phyloP scores from a whole-genome alignment of 2,113 vertebrate species.

The Phalacrocorax brasilianus region DNA sequence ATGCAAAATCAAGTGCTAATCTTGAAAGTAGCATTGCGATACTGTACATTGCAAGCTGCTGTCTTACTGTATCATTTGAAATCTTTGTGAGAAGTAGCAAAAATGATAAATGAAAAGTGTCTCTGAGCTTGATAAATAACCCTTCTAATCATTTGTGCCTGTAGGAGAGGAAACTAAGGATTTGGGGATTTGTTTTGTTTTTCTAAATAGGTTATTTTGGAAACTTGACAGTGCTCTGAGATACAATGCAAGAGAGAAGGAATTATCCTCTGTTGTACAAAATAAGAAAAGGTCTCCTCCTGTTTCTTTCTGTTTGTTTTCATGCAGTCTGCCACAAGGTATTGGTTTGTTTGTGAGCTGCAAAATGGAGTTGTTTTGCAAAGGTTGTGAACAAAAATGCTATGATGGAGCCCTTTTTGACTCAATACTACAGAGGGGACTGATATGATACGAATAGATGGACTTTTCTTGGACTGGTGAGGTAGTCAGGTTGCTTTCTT shows the following conservation, averaged over 20 bases:
- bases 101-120: background rate
- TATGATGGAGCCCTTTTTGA: background rate
- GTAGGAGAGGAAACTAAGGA: background rate
- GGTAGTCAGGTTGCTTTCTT: accelerated
- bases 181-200: background rate
- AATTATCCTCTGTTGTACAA: background rate
- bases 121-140: background rate
- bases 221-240: background rate
- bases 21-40: background rate
- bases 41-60: background rate
- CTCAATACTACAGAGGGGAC: background rate
- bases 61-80: background rate
- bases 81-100: background rate
- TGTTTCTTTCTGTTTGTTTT: background rate
- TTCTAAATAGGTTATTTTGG: background rate
- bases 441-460: accelerated
- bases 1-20: background rate
- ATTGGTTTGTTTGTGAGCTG: background rate
- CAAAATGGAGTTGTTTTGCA: background rate
- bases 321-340: background rate
- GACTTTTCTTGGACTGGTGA: background rate
- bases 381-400: background rate
- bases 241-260: background rate
- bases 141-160: background rate
- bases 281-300: background rate